phyloP scores from a whole-genome alignment of 2,113 vertebrate genomes.

The Oreochromis tanganicae region DNA sequence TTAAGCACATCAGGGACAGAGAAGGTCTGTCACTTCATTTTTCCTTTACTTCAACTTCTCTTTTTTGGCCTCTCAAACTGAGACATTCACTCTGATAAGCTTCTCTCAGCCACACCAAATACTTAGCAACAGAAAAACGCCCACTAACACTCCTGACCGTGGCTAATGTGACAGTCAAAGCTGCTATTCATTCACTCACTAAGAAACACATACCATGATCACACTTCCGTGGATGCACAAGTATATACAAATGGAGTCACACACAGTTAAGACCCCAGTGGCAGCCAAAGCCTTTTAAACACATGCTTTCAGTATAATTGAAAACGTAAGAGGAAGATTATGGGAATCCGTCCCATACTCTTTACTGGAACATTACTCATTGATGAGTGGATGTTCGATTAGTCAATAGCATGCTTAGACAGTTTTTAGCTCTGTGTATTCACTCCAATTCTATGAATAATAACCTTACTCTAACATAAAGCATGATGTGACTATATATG shows the following conservation, averaged over 20 bases:
- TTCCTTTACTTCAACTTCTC: background rate
- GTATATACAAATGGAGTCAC: background rate
- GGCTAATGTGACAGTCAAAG: constrained; percentile 47
- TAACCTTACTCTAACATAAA: background rate
- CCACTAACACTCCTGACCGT: constrained; percentile 44
- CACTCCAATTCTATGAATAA: background rate
- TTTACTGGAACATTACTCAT: background rate
- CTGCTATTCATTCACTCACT: constrained; percentile 17
- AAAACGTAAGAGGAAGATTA: constrained; percentile 24
- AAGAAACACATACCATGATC: background rate
- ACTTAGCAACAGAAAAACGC: constrained; percentile 13
- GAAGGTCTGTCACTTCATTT: constrained; percentile 4
- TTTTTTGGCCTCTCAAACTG: background rate
- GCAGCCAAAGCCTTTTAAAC: constrained; percentile 3
- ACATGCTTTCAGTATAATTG: constrained; percentile 27
- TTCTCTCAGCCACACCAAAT: constrained; percentile 10
- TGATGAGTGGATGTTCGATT: background rate
- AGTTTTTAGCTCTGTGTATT: background rate
- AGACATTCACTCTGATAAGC: constrained; percentile 17
- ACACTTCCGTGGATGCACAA: background rate
- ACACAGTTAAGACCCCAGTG: background rate
- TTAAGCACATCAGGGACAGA: constrained; percentile 16
- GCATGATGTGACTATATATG: background rate
- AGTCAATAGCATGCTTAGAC: too few species aligned
- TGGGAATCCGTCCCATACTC: background rate